A percentile compares a stretch with the other conserved stretches of the same genome.
phyloP scores from a whole-genome alignment of 2,888 invertebrate species.

The Agriopis aurantiaria region DNA sequence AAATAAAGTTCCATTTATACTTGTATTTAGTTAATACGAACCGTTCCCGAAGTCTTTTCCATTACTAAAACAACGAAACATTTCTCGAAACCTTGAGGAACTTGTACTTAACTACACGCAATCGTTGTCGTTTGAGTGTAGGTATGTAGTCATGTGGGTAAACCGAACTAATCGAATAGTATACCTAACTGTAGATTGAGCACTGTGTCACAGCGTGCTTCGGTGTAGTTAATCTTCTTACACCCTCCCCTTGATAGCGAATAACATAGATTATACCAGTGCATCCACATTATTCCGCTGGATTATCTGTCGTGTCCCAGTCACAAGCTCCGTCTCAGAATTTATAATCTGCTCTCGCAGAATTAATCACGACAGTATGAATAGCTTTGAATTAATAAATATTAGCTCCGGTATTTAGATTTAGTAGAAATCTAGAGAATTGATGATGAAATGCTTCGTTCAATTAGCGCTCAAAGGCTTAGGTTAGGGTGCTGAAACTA shows the following conservation, averaged over 20 bases:
- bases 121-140: not conserved
- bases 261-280: slow-evolving; percentile 67
- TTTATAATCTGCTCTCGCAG: slow-evolving; percentile 58
- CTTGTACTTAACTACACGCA: not conserved
- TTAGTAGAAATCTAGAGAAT: slow-evolving; percentile 23
- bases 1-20: too few species aligned
- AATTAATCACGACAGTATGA: slow-evolving; percentile 58
- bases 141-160: not conserved
- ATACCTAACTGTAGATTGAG: not conserved
- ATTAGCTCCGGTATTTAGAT: slow-evolving; percentile 33
- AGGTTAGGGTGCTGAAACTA: slow-evolving; percentile 7
- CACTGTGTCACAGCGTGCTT: slow-evolving; percentile 53
- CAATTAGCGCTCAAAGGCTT: slow-evolving; percentile 29
- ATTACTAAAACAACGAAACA: too few species aligned
- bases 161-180: not conserved
- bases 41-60: too few species aligned
- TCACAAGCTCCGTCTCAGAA: slow-evolving; percentile 56
- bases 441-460: slow-evolving; percentile 30
- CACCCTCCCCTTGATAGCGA: slow-evolving; percentile 61
- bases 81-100: too few species aligned
- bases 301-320: slow-evolving; percentile 69
- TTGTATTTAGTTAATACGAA: too few species aligned
- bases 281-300: slow-evolving; percentile 68
- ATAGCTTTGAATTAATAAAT: slow-evolving; percentile 39
- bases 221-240: slow-evolving; percentile 69